Percentiles rank a stretch among this genome's conserved stretches.
These are phyloP conservation scores for Eutrigla gurnardus DNA, from an alignment of 2,797 vertebrate species.

Conservation along the genomic window DNA sequence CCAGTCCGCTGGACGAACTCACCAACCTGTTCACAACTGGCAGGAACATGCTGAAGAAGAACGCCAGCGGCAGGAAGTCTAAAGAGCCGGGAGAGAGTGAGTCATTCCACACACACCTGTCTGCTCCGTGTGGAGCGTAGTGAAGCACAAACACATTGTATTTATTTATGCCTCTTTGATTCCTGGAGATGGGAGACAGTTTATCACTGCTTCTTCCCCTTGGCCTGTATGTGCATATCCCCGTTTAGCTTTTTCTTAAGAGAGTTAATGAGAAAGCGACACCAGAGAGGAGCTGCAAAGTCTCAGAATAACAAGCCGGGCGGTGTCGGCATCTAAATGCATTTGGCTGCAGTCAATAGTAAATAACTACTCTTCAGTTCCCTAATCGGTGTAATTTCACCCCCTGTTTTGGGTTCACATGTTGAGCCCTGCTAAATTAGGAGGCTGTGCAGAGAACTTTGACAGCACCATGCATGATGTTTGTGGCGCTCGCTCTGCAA, in stretches of 20 bases:
- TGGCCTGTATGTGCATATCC: not conserved
- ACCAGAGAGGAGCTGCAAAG: not conserved
- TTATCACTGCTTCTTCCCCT: not conserved
- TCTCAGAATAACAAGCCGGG: slow-evolving; percentile 7
- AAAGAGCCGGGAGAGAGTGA: slow-evolving; percentile 97
- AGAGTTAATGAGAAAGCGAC: not conserved
- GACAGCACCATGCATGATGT: slow-evolving; percentile 11
- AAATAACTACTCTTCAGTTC: slow-evolving; percentile 8
- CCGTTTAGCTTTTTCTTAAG: not conserved
- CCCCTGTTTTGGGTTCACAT: slow-evolving; percentile 21
- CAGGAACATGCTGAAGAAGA: slow-evolving; percentile 96
- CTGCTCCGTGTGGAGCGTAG: not conserved
- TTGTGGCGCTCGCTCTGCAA: slow-evolving; percentile 42
- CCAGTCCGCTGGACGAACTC: slow-evolving; percentile 96
- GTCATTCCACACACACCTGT: slow-evolving; percentile 37
- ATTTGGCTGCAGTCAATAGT: slow-evolving; percentile 2
- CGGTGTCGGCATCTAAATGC: not conserved
- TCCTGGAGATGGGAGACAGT: not conserved
- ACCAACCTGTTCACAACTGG: slow-evolving; percentile 99
- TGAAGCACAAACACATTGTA: not conserved
- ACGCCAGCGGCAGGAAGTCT: slow-evolving; percentile 93
- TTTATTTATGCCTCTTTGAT: slow-evolving; percentile 6
- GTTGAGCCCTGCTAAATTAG: slow-evolving; percentile 39
- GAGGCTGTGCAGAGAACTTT: slow-evolving; percentile 32
- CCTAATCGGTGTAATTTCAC: slow-evolving; percentile 18